Evolutionary conservation across 2,113 vertebrate species (phyloP), one percentile per base, ranked within the genome.

Genomic region (Mobula birostris): DNA sequence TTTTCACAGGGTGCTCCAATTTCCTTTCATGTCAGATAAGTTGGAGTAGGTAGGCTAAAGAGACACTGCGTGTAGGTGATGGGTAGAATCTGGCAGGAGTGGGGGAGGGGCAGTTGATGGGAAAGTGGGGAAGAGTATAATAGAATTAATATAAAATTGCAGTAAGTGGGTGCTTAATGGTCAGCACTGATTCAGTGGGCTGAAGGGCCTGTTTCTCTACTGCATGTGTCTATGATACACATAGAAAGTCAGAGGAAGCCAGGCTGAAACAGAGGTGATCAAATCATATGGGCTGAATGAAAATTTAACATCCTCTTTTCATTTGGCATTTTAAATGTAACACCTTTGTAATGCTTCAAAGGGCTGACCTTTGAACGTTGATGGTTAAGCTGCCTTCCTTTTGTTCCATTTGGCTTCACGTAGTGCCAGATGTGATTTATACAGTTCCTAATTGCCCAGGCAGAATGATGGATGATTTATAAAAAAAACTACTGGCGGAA

Each of bases 321-420:
- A 27, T 32, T 90, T 12, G 27, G 66, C 85, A 68, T 66, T 90
- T 66, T 90, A 7, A 66, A 14, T 29, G 3, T 66, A 32, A 29
- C 85, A 90, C 68, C 36, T 93, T 72, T 74, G 11, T 15, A 48
- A 93, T 27, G 90, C 68, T 74, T 93, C 90, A 93, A 74, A 27
- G 36, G 36, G 21, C 32, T 74, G 90, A 93, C 68, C 21, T 93
- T 48, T 72, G 68, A 48, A 72, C 32, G 17, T 74, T 19, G 40
- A 1, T 24, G 17, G 88, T 36, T 70, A 91, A 93, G 1, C 63
- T 48, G 68, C 9, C 0, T 93, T 27, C 24, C 48, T 8, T 48
- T 93, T 40, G 68, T 72, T 24, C 17, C 32, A 6, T 29, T 58
- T 63, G 27, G 83, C 48, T 40, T 74, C 63, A 40, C 17, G 21